phyloP scores from a whole-genome alignment of 2,113 vertebrate species.

The Rhineura floridana region DNA sequence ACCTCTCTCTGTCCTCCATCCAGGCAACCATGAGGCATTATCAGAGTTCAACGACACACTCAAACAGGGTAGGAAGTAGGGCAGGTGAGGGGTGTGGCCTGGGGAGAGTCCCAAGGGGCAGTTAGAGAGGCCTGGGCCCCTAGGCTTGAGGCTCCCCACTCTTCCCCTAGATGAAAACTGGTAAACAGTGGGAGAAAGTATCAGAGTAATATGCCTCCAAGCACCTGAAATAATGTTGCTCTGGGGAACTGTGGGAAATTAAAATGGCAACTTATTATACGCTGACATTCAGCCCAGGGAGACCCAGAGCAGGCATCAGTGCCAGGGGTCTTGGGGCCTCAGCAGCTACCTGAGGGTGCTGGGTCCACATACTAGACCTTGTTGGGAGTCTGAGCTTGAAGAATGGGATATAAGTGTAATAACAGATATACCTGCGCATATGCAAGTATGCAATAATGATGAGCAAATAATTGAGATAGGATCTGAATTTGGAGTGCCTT shows the following conservation, averaged over 20 bases:
- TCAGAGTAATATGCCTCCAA: background rate
- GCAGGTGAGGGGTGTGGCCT: too few species aligned
- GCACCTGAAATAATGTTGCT: too few species aligned
- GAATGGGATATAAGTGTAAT: background rate
- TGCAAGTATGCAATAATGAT: background rate
- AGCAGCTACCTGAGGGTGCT: background rate
- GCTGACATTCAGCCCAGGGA: background rate
- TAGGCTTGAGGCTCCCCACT: too few species aligned
- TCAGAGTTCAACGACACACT: too few species aligned
- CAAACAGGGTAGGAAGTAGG: too few species aligned
- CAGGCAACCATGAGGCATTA: too few species aligned
- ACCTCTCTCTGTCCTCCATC: too few species aligned
- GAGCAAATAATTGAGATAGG: background rate
- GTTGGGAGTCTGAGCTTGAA: background rate
- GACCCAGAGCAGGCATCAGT: background rate
- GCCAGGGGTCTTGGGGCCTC: background rate
- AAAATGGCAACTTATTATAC: background rate
- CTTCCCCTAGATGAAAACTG: background rate
- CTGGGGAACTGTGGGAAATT: background rate
- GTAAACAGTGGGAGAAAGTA: background rate
- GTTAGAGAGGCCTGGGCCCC: too few species aligned
- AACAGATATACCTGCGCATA: background rate
- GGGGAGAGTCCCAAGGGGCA: too few species aligned
- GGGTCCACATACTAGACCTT: background rate
- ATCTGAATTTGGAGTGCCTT: constrained; percentile 33